Base-by-base conservation (phyloP, 2,797 vertebrate genomes). In the Siniperca undulata region DNA sequence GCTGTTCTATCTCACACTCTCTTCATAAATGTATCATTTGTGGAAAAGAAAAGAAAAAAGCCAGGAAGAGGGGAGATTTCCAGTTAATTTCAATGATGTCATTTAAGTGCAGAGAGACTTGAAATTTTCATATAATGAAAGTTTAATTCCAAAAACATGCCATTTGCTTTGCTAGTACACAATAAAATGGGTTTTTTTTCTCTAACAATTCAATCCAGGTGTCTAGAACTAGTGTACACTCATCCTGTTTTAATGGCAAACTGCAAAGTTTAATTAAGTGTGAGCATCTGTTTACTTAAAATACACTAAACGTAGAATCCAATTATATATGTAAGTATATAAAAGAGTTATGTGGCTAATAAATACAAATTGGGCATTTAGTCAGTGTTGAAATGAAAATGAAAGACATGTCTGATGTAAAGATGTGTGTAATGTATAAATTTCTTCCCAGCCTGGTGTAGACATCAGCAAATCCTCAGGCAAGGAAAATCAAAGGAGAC, bases 381-480 rank as follows among this genome's bases (percentile, higher is more conserved):
- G 30, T n/a, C 30, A 44, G 4, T 50, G 16, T 53, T 46, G 30
- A 30, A 48, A 61, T 5, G 36, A 34, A 74, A 67, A 65, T 65
- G 0, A 40, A 52, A 44, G n/a, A 14, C n/a, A 36, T 7, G 9
- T 53, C 17, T 24, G 2, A 80, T 42, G 12, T 71, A 44, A 80
- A 62, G 12, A 42, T 38, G 17, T 62, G 20, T n/a, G 0, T 34
- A 44, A 74, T 50, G n/a, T 42, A 36, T 16, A 53, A 4, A 44
- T 80, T 58, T 67, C 34, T 42, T 73, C 36, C 14, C 27, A 17
- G 44, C 16, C 20, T 50, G 42, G 4, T 46, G 10, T 2, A 2
- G 50, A 79, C 20, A 62, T 75, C 22, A 78, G 55, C 38, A 81
- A 77, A 65, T 70, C 40, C 20, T 20, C 40, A 22, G 44, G 36